Evolutionary conservation across 2,113 vertebrate species (phyloP), one percentile per base, ranked within the genome.

Genomic region (Anguilla rostrata): DNA sequence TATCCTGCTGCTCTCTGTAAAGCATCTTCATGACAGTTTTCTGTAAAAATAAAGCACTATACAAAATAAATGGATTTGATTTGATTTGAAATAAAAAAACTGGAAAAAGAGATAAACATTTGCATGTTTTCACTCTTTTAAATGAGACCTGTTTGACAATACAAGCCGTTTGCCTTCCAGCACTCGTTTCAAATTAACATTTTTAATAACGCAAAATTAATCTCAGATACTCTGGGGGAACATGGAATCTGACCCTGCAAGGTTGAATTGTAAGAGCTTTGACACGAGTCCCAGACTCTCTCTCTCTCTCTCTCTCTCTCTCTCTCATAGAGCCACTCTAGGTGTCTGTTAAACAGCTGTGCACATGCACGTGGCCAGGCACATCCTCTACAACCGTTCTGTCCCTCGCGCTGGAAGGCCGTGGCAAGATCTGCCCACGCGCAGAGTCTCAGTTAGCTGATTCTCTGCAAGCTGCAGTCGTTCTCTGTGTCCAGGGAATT

Each of bases 401-500:
- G 60, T 11, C 71, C 71, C n/a, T n/a, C n/a, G n/a, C 71, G 1
- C 4, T 26, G 71, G 63, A 71, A 7, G 9, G 66, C 43, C 53
- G 18, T 18, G 20, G 2, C 66, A 18, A 5, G 4, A 6, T n/a
- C 20, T 75, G 12, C 22, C 82, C 20, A 12, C 85, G 26, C 66
- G 81, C 78, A 26, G 49, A 39, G 15, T 49, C 18, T 18, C 78
- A 34, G 26, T 92, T 93, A 95, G 89, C 92, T 94, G 83, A 92
- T 88, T 91, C 93, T 94, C 87, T 92, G 92, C 46, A 94, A 78
- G 22, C 93, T 93, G 89, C 90, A 93, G 82, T 96, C 94, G 0
- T 94, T 94, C 81, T 96, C 95, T 0, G 92, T 91, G 87, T 95
- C 95, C 0, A 95, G 90, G n/a, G 94, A 95, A 85, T 94, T 96